Evolutionary conservation across 2,113 vertebrate genomes (phyloP).

Genomic region (Rattus rattus): DNA sequence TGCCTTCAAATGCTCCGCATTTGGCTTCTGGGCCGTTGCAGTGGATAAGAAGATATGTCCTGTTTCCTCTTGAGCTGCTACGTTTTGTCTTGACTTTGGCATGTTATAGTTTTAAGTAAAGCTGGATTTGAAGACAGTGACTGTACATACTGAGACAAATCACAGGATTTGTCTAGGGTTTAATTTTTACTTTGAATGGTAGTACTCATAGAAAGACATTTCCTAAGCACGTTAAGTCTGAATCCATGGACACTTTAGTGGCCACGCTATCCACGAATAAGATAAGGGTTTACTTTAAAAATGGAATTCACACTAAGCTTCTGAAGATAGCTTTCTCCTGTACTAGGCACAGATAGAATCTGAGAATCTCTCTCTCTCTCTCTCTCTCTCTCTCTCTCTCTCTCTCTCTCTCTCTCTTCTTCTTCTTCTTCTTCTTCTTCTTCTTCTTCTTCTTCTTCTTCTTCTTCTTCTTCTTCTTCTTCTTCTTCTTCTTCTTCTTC

Average conservation of each 20-base stretch:
- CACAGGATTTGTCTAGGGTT: not conserved
- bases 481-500: too few species aligned
- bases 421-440: too few species aligned
- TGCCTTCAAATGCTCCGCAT: not conserved
- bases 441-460: too few species aligned
- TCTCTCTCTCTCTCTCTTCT: too few species aligned
- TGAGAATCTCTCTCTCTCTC: not conserved
- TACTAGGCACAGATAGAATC: not conserved
- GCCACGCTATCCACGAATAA: not conserved
- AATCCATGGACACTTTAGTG: not conserved
- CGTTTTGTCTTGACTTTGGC: not conserved
- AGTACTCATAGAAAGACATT: not conserved
- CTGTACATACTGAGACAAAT: not conserved
- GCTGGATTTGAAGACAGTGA: not conserved
- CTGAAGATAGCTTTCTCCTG: slow-evolving; percentile 45
- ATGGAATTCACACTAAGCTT: not conserved
- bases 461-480: not conserved
- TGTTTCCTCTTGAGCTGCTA: not conserved
- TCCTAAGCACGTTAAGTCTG: not conserved
- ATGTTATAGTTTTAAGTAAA: not conserved
- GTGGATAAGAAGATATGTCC: not conserved
- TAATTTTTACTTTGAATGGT: slow-evolving; percentile 11
- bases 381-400: not conserved
- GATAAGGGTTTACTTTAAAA: slow-evolving; percentile 31
- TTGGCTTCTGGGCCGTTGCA: rapidly evolving